Evolutionary conservation across 1,140 invertebrate genomes (phyloP).

Genomic region (Phthorimaea operculella): DNA sequence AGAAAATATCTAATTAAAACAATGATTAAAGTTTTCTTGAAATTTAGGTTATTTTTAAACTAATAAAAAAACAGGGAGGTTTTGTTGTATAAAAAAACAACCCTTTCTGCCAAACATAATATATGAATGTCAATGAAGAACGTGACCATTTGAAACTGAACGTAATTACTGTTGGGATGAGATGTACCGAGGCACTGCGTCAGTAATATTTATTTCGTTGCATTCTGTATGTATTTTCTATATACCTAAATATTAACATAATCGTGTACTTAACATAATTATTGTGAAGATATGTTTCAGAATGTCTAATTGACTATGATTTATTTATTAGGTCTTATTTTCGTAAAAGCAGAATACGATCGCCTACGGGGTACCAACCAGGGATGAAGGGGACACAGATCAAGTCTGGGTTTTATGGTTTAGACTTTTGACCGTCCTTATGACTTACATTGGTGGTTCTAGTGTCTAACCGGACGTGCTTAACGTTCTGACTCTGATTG

Average conservation of each 20-base stretch:
- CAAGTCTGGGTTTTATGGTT: too few relatives aligned
- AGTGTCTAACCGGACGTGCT: too few relatives aligned
- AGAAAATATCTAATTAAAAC: too few relatives aligned
- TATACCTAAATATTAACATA: background rate
- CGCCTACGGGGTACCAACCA: too few relatives aligned
- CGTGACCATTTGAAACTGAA: background rate
- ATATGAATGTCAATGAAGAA: too few relatives aligned
- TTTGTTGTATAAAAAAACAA: background rate
- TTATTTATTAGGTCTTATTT: background rate
- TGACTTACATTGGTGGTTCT: too few relatives aligned
- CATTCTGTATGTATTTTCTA: background rate
- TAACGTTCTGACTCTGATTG: too few relatives aligned
- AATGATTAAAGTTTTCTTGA: too few relatives aligned
- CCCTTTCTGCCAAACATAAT: too few relatives aligned
- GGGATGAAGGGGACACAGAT: too few relatives aligned
- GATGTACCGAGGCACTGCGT: background rate
- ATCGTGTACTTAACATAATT: conserved; percentile 4
- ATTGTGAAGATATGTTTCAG: background rate
- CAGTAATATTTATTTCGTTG: background rate
- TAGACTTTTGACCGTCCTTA: too few relatives aligned
- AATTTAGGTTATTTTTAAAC: too few relatives aligned
- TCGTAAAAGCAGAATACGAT: background rate
- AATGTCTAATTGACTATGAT: conserved; percentile 14
- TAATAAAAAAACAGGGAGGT: background rate
- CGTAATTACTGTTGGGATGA: background rate